Conservation (phyloP, 2,113 vertebrate genomes). For the Sciurus niger region DNA sequence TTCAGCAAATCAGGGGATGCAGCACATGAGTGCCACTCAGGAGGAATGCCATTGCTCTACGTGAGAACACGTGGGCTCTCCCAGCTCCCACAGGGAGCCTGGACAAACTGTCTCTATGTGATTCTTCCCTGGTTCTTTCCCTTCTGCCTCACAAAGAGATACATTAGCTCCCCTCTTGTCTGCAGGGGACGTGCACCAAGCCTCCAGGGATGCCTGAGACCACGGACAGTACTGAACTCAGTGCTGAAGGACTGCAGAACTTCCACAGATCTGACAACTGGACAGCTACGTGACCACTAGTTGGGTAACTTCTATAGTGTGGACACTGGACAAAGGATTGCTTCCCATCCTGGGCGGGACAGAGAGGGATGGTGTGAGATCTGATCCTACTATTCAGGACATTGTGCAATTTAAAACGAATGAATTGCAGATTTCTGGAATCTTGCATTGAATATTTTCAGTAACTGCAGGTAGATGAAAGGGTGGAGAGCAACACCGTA, state of each 20-base stretch:
- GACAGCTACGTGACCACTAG: background rate
- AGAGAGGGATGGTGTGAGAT: background rate
- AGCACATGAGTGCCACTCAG: background rate
- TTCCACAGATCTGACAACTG: background rate
- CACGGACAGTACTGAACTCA: background rate
- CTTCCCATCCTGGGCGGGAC: background rate
- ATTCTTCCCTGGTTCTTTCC: too few species aligned
- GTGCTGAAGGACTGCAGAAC: background rate
- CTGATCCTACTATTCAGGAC: background rate
- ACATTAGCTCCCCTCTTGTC: fast-evolving
- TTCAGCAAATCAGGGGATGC: background rate
- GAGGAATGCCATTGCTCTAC: fast-evolving
- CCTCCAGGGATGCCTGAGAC: background rate
- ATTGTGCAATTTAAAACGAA: background rate
- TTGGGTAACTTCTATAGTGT: too few species aligned
- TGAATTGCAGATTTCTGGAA: background rate
- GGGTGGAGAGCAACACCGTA: background rate
- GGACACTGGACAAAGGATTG: background rate
- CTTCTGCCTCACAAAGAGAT: background rate
- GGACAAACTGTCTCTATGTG: background rate
- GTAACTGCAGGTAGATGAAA: background rate
- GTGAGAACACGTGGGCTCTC: fast-evolving
- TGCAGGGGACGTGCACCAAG: background rate
- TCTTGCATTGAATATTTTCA: too few species aligned
- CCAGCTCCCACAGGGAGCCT: background rate